A percentile compares a stretch with the other conserved stretches of the same genome.
These are phyloP conservation scores for Oryzias woworae DNA, from an alignment of 2,113 vertebrate genomes.

Conservation along the genomic window DNA sequence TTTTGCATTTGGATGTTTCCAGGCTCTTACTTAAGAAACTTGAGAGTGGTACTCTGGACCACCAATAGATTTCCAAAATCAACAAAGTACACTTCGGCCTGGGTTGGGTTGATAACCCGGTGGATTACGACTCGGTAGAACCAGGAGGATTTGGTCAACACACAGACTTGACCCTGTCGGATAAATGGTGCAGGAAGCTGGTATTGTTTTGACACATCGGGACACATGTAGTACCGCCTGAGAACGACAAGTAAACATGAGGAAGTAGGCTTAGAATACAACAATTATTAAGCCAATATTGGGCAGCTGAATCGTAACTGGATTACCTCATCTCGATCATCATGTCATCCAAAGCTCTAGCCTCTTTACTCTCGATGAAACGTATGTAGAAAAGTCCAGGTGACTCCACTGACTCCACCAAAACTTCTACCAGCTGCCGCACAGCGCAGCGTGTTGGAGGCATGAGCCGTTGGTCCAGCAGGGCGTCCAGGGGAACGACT, in stretches of 20 bases:
- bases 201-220: constrained; percentile 83
- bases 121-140: constrained; percentile 91
- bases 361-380: constrained; percentile 74
- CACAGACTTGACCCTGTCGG: constrained; percentile 85
- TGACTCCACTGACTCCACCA: constrained; percentile 82
- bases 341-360: constrained; percentile 82
- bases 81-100: constrained; percentile 87
- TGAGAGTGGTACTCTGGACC: constrained; percentile 79
- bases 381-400: constrained; percentile 88
- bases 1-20: not conserved
- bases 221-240: constrained; percentile 85
- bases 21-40: constrained; percentile 88
- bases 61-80: constrained; percentile 83
- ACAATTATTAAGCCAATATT: not conserved
- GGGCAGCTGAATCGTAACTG: not conserved
- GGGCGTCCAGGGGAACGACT: constrained; percentile 84
- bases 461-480: constrained; percentile 77
- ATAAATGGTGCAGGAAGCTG: constrained; percentile 80
- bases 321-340: constrained; percentile 92
- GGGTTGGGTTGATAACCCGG: constrained; percentile 71
- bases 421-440: constrained; percentile 77
- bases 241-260: not conserved
- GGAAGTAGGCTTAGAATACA: not conserved
- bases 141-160: constrained; percentile 79
- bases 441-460: constrained; percentile 67